Conservation (phyloP, 2,113 vertebrate genomes). For the Dromiciops gliroides region DNA sequence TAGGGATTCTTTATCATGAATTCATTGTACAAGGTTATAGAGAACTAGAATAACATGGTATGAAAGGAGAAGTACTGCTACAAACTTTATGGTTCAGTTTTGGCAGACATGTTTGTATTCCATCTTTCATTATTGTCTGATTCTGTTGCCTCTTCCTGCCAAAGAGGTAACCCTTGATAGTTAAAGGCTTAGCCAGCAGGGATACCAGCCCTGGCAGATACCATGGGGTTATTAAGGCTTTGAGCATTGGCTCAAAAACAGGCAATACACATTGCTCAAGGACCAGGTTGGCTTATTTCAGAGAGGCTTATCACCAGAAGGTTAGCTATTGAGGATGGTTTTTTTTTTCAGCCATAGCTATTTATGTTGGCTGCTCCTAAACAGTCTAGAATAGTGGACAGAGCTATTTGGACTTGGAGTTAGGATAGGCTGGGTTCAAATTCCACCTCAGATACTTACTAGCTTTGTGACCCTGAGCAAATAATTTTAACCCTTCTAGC, state of each 20-base stretch:
- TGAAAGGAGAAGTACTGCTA: not conserved
- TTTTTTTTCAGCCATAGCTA: not conserved
- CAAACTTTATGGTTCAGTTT: not conserved
- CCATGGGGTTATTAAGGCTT: not conserved
- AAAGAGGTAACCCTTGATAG: not conserved
- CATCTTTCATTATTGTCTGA: not conserved
- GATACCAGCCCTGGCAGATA: not conserved
- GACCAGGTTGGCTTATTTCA: not conserved
- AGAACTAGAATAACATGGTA: not conserved
- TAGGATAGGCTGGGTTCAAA: not conserved
- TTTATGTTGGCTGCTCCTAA: not conserved
- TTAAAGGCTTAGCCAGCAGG: not conserved
- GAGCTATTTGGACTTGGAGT: not conserved
- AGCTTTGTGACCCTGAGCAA: not conserved
- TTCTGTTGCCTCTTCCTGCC: not conserved
- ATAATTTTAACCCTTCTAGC: not conserved
- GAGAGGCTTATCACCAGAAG: not conserved
- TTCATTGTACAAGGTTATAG: conserved; percentile 44
- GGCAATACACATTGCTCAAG: not conserved
- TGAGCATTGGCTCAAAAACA: not conserved
- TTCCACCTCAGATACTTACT: not conserved
- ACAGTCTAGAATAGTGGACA: not conserved
- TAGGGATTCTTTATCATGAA: not conserved
- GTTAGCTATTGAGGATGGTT: not conserved
- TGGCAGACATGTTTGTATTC: not conserved